Evolutionary conservation across 2,113 vertebrate genomes (phyloP).

Genomic region (Oryzias javanicus): DNA sequence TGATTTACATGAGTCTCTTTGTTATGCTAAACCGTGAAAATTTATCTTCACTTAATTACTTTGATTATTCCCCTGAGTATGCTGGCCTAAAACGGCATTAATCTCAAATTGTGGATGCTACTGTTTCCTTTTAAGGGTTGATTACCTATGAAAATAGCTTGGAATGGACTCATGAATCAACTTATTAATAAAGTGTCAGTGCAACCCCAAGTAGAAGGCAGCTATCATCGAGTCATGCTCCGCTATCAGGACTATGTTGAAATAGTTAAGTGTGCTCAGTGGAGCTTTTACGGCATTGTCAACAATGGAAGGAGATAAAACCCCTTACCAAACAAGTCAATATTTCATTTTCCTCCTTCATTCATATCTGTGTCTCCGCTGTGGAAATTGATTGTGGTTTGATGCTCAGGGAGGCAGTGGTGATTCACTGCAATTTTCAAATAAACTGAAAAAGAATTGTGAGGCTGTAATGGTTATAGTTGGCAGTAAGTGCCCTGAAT

Average conservation of each 20-base stretch:
- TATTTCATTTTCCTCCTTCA: conserved; percentile 54
- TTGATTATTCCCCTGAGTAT: conserved; percentile 57
- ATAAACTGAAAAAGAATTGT: conserved; percentile 66
- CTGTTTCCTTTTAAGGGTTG: conserved; percentile 72
- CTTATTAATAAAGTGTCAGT: conserved; percentile 70
- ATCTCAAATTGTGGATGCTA: conserved; percentile 63
- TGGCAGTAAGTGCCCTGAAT: conserved; percentile 65
- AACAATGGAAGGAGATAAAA: conserved; percentile 51
- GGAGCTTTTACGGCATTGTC: conserved; percentile 40
- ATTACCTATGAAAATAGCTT: conserved; percentile 74
- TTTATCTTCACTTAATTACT: conserved; percentile 64
- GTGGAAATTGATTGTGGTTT: conserved; percentile 65
- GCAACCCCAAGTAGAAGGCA: conserved; percentile 60
- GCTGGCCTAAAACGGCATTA: conserved; percentile 63
- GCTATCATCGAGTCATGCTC: conserved; percentile 28
- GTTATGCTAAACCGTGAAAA: conserved; percentile 59
- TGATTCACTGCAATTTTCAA: conserved; percentile 68
- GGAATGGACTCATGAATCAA: conserved; percentile 72
- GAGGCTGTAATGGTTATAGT: conserved; percentile 69
- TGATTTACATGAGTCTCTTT: conserved; percentile 68
- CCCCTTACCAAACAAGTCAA: conserved; percentile 55
- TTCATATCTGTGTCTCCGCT: conserved; percentile 45
- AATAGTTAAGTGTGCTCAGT: conserved; percentile 44
- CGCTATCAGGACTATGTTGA: conserved; percentile 28
- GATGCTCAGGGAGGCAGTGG: conserved; percentile 46